Conservation (phyloP, 1,140 invertebrate species). For the Orchesella cincta region DNA sequence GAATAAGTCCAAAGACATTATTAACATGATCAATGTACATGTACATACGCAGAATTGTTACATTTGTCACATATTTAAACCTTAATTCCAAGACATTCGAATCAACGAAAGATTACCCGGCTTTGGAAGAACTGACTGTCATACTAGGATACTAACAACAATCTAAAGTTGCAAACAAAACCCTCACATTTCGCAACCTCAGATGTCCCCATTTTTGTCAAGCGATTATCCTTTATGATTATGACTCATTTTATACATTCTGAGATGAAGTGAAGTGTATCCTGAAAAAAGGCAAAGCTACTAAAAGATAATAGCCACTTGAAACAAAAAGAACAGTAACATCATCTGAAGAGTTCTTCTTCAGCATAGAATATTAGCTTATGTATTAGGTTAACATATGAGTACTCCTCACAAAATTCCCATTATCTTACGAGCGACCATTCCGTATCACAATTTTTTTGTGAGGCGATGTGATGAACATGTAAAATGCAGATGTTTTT, state of each 20-base stretch:
- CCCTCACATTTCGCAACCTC: no score
- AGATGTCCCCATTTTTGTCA: neutral
- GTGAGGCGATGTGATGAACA: neutral
- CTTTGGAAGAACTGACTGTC: no score
- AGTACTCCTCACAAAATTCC: neutral
- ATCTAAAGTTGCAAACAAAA: no score
- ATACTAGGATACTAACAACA: no score
- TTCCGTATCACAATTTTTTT: neutral
- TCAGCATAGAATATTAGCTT: neutral
- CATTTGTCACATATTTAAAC: no score
- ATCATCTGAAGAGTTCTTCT: neutral
- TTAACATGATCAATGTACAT: no score
- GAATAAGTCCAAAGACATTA: no score
- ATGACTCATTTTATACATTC: neutral
- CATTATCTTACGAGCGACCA: neutral
- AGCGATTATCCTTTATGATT: neutral
- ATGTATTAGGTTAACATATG: neutral
- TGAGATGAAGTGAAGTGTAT: neutral
- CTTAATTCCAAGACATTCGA: no score
- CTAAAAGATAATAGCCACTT: neutral
- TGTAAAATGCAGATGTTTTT: neutral
- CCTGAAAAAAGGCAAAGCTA: neutral
- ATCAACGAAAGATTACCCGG: no score
- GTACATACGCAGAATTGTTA: no score
- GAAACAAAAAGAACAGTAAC: neutral